Conservation (phyloP, 2,113 vertebrate species). For the Phaethornis superciliosus region DNA sequence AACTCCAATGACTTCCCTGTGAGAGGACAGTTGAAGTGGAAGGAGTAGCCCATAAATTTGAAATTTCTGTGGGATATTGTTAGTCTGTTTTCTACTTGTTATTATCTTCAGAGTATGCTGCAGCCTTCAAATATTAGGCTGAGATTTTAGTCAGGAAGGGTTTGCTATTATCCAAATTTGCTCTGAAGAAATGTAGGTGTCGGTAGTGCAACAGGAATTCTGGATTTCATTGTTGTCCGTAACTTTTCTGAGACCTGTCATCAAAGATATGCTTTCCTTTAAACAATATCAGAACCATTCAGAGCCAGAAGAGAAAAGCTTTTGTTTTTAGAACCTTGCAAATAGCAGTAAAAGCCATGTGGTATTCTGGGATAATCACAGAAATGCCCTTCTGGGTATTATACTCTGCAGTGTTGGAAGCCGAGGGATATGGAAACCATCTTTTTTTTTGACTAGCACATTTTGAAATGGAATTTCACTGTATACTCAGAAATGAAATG, state of each 20-base stretch:
- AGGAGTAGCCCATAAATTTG: not conserved
- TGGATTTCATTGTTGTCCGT: not conserved
- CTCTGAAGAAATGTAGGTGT: too few relatives aligned
- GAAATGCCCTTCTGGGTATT: not conserved
- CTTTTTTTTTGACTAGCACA: not conserved
- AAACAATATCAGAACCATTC: not conserved
- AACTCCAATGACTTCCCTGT: too few relatives aligned
- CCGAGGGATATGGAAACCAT: not conserved
- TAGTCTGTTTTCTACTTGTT: not conserved
- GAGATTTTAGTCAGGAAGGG: not conserved
- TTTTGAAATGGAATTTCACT: not conserved
- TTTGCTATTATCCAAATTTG: not conserved
- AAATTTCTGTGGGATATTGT: not conserved
- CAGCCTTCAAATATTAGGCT: not conserved
- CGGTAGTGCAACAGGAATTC: not conserved
- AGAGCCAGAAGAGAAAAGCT: not conserved
- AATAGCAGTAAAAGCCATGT: not conserved
- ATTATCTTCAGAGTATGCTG: not conserved
- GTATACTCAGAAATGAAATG: not conserved
- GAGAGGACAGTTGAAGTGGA: not conserved
- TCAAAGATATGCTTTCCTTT: not conserved
- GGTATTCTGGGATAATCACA: not conserved
- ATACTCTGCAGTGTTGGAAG: not conserved
- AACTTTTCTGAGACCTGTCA: not conserved
- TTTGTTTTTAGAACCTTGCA: not conserved